Evolutionary conservation across 2,797 vertebrate genomes (phyloP).

Genomic region (Chromobotia macracanthus): DNA sequence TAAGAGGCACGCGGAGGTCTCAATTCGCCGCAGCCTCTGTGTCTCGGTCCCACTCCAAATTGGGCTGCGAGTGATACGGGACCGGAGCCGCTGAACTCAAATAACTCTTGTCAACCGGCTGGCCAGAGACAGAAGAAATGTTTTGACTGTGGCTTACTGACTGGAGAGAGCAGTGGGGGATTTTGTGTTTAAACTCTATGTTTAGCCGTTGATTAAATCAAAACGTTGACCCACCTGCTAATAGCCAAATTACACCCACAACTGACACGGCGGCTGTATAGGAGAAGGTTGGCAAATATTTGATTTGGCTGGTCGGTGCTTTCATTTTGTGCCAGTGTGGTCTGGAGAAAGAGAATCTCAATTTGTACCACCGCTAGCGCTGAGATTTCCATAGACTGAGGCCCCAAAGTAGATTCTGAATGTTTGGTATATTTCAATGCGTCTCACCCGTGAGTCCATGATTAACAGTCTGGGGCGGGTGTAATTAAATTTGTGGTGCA

Average conservation of each 20-base stretch:
- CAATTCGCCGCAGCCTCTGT: slow-evolving; percentile 56
- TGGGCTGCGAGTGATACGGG: slow-evolving; percentile 57
- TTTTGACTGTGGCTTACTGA: slow-evolving; percentile 61
- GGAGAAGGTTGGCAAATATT: slow-evolving; percentile 59
- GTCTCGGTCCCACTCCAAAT: slow-evolving; percentile 61
- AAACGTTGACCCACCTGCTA: slow-evolving; percentile 63
- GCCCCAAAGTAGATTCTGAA: slow-evolving; percentile 47
- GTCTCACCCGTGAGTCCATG: not conserved
- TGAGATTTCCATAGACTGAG: slow-evolving; percentile 52
- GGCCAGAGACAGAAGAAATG: slow-evolving; percentile 59
- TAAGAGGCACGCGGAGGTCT: slow-evolving; percentile 57
- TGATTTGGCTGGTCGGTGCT: slow-evolving; percentile 54
- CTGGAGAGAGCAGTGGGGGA: slow-evolving; percentile 54
- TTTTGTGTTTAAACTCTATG: slow-evolving; percentile 58
- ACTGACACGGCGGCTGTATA: slow-evolving; percentile 49
- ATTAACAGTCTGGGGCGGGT: slow-evolving; percentile 14
- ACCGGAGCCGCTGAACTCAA: slow-evolving; percentile 62
- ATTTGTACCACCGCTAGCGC: slow-evolving; percentile 58
- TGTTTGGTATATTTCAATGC: slow-evolving; percentile 23
- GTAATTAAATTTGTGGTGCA: slow-evolving; percentile 21
- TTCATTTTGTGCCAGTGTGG: slow-evolving; percentile 60
- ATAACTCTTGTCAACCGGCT: slow-evolving; percentile 58
- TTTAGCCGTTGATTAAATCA: slow-evolving; percentile 60
- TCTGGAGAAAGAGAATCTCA: slow-evolving; percentile 60
- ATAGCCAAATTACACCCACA: slow-evolving; percentile 62